A percentile compares a stretch with the other conserved stretches of the same genome.
Conservation (phyloP, 2,888 invertebrate genomes). For the Zootermopsis nevadensis region DNA sequence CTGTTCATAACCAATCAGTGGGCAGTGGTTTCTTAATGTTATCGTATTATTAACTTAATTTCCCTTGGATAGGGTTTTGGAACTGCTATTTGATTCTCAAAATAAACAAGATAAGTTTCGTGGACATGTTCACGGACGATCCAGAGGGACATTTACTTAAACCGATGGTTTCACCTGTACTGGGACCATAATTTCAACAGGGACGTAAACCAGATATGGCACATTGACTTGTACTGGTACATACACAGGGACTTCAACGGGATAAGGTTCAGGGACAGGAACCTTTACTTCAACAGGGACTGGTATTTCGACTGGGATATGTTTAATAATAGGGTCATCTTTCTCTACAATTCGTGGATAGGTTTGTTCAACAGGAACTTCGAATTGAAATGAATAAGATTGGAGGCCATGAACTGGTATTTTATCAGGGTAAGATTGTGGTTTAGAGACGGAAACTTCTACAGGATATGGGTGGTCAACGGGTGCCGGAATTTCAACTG, state of each 20-base stretch:
- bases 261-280: conserved; percentile 68
- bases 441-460: too few relatives aligned
- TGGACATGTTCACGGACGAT: conserved; percentile 60
- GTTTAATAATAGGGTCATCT: conserved; percentile 65
- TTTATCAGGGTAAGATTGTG: too few relatives aligned
- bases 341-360: conserved; percentile 73
- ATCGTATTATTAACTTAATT: too few relatives aligned
- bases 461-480: conserved; percentile 58
- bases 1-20: too few relatives aligned
- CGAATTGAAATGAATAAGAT: conserved; percentile 30
- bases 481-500: conserved; percentile 62
- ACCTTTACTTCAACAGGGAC: conserved; percentile 32
- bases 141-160: conserved; percentile 73
- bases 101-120: conserved; percentile 76
- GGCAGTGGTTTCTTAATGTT: too few relatives aligned
- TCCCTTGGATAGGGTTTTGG: conserved; percentile 12
- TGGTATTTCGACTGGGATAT: conserved; percentile 51
- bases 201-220: conserved; percentile 65
- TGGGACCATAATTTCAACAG: conserved; percentile 58
- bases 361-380: conserved; percentile 61
- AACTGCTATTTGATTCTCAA: conserved; percentile 67
- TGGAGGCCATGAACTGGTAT: too few relatives aligned
- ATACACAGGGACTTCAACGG: conserved; percentile 66
- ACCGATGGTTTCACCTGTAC: conserved; percentile 61
- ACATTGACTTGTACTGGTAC: conserved; percentile 5